A percentile compares a stretch with the other conserved stretches of the same genome.
These are phyloP conservation scores for Chrysomela aeneicollis DNA, from an alignment of 2,888 invertebrate genomes.

Conservation along the genomic window DNA sequence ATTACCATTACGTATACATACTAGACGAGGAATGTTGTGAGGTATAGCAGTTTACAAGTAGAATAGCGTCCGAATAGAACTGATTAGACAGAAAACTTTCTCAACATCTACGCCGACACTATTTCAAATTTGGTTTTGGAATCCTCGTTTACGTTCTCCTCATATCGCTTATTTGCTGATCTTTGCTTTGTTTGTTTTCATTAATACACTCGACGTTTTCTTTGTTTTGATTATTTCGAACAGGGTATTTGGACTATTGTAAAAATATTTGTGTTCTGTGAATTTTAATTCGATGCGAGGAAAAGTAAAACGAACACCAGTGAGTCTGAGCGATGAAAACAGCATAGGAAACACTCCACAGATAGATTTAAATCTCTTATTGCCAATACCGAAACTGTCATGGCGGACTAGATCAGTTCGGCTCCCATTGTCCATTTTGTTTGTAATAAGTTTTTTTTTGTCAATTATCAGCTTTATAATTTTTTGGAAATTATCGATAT, in stretches of 20 bases:
- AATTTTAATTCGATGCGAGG: neutral
- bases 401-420: too few species aligned
- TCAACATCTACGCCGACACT: conserved; percentile 38
- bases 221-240: conserved; percentile 2
- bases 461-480: too few species aligned
- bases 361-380: too few species aligned
- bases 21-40: conserved; percentile 39
- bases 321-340: neutral
- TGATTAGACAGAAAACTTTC: conserved; percentile 19
- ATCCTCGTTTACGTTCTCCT: conserved; percentile 47
- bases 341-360: too few species aligned
- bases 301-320: conserved; percentile 10
- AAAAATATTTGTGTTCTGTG: neutral
- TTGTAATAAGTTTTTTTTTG: too few species aligned
- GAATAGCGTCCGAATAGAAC: conserved; percentile 33
- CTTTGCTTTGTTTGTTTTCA: conserved; percentile 56
- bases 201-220: conserved; percentile 24
- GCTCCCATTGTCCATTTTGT: too few species aligned
- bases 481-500: too few species aligned
- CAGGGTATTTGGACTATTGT: conserved; percentile 14
- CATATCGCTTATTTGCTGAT: conserved; percentile 53
- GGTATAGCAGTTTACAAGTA: conserved; percentile 35
- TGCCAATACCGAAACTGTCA: too few species aligned
- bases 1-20: conserved; percentile 16
- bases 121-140: conserved; percentile 35